Evolutionary conservation across 2,113 vertebrate genomes (phyloP).

Genomic region (Brachyhypopomus occidentalis): DNA sequence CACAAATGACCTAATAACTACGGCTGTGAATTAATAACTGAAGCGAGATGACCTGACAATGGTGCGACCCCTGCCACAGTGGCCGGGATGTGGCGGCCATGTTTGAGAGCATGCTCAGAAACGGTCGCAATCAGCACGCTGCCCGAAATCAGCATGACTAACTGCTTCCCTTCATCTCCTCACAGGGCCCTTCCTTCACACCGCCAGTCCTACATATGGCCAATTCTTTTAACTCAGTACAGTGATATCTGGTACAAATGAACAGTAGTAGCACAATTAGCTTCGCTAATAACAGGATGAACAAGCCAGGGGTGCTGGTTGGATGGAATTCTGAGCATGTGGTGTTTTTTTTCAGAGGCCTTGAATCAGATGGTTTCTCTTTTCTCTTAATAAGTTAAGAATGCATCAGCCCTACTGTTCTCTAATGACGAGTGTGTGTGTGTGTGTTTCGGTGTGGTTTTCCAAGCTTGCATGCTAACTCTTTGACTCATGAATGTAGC

Average conservation of each 20-base stretch:
- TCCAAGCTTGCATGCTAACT: conserved; percentile 65
- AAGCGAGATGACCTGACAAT: conserved; percentile 56
- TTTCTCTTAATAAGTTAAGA: conserved; percentile 59
- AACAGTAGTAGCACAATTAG: background rate
- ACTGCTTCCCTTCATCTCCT: conserved; percentile 63
- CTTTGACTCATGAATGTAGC: conserved; percentile 59
- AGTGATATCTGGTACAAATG: background rate
- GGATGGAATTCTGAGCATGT: background rate
- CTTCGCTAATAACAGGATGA: background rate
- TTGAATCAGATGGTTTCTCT: conserved; percentile 33
- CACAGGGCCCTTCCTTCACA: conserved; percentile 5
- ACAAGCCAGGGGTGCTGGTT: background rate
- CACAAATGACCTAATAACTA: conserved; percentile 41
- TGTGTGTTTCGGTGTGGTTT: conserved; percentile 46
- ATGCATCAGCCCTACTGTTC: conserved; percentile 55
- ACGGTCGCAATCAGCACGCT: conserved; percentile 61
- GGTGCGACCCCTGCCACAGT: conserved; percentile 48
- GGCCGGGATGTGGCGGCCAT: conserved; percentile 50
- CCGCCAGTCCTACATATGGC: background rate
- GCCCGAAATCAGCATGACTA: conserved; percentile 67
- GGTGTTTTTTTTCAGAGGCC: no score
- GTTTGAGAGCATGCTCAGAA: conserved; percentile 51
- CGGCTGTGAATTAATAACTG: conserved; percentile 55
- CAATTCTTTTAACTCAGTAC: conserved; percentile 24
- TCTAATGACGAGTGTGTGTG: conserved; percentile 58